Evolutionary conservation across 2,888 invertebrate species (phyloP).

Genomic region (Nymphalis polychloros): DNA sequence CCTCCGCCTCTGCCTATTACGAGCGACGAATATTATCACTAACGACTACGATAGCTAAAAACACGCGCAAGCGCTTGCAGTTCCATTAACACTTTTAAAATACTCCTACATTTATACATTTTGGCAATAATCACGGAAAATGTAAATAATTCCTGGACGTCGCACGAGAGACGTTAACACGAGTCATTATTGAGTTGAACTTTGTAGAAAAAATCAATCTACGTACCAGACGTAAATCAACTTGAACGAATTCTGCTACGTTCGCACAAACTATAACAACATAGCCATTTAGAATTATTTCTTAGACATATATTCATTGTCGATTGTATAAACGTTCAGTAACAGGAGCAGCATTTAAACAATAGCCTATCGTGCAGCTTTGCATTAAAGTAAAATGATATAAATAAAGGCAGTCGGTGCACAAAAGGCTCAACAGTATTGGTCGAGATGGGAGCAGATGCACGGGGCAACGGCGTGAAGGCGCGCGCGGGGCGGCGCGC

Average conservation of each 20-base stretch:
- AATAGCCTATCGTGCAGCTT: conserved; percentile 16
- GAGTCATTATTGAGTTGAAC: not conserved
- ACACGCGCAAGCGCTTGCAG: conserved; percentile 6
- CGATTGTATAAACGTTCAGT: not conserved
- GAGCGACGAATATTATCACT: conserved; percentile 8
- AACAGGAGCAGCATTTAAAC: not conserved
- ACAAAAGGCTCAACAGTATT: conserved; percentile 16
- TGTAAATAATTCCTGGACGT: conserved; percentile 10
- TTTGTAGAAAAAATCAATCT: conserved; percentile 12
- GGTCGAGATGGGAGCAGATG: conserved; percentile 27
- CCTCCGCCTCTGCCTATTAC: conserved; percentile 27
- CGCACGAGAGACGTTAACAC: conserved; percentile 13
- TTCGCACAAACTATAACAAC: not conserved
- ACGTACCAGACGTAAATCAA: not conserved
- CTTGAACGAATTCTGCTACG: too few species aligned
- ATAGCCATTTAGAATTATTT: not conserved
- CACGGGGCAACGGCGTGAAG: conserved; percentile 27
- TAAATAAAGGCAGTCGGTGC: conserved; percentile 25
- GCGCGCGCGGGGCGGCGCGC: conserved; percentile 14
- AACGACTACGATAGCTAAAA: conserved; percentile 16
- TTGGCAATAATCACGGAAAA: conserved; percentile 26
- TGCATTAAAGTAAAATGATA: conserved; percentile 16
- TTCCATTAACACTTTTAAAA: conserved; percentile 19
- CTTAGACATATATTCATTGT: not conserved
- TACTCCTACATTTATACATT: conserved; percentile 19